Conservation (phyloP, 2,113 vertebrate genomes). For the Ardeotis arabs region DNA sequence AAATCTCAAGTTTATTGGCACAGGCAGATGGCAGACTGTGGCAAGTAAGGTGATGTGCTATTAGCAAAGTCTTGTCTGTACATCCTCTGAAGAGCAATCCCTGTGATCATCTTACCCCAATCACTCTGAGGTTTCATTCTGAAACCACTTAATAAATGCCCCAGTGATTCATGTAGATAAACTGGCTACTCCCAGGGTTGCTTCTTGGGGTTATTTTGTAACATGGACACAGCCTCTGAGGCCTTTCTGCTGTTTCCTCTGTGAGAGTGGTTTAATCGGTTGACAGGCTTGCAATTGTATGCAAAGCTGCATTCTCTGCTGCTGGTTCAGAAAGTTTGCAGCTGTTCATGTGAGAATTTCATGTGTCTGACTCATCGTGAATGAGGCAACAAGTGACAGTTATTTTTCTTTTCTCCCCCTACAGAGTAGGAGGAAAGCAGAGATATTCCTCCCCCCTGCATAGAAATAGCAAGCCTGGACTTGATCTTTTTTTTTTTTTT, state of each 20-base stretch:
- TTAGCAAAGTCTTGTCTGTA: neutral
- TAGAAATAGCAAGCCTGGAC: neutral
- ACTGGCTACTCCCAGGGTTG: neutral
- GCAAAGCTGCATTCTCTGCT: neutral
- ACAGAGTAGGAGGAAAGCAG: neutral
- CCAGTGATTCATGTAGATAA: neutral
- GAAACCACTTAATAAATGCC: too few relatives aligned
- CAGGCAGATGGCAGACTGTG: neutral
- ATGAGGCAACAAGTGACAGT: neutral
- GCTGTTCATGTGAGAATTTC: neutral
- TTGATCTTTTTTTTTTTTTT: neutral
- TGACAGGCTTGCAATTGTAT: neutral
- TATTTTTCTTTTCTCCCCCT: neutral
- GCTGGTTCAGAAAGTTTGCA: neutral
- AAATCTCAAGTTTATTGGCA: neutral
- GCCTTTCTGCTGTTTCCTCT: neutral
- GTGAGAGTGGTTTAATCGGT: neutral
- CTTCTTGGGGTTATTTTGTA: neutral
- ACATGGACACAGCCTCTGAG: neutral
- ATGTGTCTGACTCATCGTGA: neutral
- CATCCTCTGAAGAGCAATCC: neutral
- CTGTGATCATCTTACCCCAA: neutral
- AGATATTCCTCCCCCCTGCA: neutral
- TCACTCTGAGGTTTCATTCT: neutral
- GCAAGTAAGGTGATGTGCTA: neutral